These are phyloP conservation scores for Mactra quadrangularis DNA, from an alignment of 1,140 invertebrate genomes.

Conservation along the genomic window DNA sequence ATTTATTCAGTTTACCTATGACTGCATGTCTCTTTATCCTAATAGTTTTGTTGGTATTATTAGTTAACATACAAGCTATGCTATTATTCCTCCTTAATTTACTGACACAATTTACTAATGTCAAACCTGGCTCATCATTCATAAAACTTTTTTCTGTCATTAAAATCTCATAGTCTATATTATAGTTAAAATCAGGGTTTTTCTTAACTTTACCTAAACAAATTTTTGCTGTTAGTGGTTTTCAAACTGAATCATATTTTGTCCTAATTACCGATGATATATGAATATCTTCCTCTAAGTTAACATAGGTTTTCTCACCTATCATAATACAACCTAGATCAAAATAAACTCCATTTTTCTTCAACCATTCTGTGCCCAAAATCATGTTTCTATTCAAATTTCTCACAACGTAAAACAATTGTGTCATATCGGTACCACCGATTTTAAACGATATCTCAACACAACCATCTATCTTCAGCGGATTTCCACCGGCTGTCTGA, in stretches of 20 bases:
- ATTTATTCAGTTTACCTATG: not conserved
- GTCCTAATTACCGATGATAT: conserved; percentile 10
- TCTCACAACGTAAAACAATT: conserved; percentile 19
- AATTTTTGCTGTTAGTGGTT: conserved; percentile 4
- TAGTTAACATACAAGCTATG: too few relatives aligned
- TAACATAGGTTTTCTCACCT: not conserved
- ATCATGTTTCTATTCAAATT: conserved; percentile 50
- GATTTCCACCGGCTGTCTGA: conserved; percentile 1
- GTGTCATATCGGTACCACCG: not conserved
- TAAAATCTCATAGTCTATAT: too few relatives aligned
- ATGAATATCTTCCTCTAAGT: conserved; percentile 31
- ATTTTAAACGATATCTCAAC: conserved; percentile 4
- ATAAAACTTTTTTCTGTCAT: too few relatives aligned
- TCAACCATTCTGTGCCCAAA: conserved; percentile 13
- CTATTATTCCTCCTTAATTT: too few relatives aligned
- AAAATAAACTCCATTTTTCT: conserved; percentile 10
- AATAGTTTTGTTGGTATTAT: not conserved
- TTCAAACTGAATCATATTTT: not conserved
- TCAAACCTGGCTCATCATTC: too few relatives aligned
- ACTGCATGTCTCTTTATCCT: not conserved
- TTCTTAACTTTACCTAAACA: conserved; percentile 22
- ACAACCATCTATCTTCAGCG: conserved; percentile 13
- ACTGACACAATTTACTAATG: too few relatives aligned
- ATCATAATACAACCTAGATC: conserved; percentile 8
- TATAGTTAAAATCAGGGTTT: too few relatives aligned